Evolutionary conservation across 2,797 vertebrate genomes (phyloP), one percentile per base, ranked within the genome.

Genomic region (Bradypodion ventrale): DNA sequence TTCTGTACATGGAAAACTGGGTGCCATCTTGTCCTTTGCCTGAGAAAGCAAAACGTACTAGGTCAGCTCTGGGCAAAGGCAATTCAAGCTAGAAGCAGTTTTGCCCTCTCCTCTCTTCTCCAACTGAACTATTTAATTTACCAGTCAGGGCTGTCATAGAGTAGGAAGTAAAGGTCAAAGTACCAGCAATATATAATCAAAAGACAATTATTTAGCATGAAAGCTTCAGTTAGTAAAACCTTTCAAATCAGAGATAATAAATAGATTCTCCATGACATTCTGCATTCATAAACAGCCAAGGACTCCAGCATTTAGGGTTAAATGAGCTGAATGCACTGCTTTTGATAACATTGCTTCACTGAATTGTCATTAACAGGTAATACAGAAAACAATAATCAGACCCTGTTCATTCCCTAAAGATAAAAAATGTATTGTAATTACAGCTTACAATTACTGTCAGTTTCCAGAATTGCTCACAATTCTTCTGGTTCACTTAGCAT

Each of bases 131-230:
- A 15, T 4, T 70, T 76, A 15, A n/a, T 65, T 37, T 65, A 83
- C 75, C 76, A 68, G 5, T 25, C 75, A 89, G 81, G 82, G 81
- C 27, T 52, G 59, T 86, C 32, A 68, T 68, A 27, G 44, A 2
- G 40, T 87, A 5, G 2, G 29, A 62, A 73, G 21, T 73, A 46
- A 46, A 10, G 44, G 32, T 69, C 10, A 8, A 88, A 46, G 3
- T 0, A 85, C 16, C 42, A 72, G 10, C 19, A n/a, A 73, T 42
- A 1, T 46, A 75, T 37, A 88, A 49, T 44, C 35, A 81, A 72
- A 35, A 65, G 27, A n/a, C 25, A 44, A n/a, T 56, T 84, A 29
- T 77, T 44, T 1, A 21, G 63, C n/a, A 60, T 77, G 85, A 86
- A 82, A 13, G n/a, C 10, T 23, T 59, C 84, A 44, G 19, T 27